phyloP scores from a whole-genome alignment of 1,140 invertebrate species.

The Euura saliciscinereae region DNA sequence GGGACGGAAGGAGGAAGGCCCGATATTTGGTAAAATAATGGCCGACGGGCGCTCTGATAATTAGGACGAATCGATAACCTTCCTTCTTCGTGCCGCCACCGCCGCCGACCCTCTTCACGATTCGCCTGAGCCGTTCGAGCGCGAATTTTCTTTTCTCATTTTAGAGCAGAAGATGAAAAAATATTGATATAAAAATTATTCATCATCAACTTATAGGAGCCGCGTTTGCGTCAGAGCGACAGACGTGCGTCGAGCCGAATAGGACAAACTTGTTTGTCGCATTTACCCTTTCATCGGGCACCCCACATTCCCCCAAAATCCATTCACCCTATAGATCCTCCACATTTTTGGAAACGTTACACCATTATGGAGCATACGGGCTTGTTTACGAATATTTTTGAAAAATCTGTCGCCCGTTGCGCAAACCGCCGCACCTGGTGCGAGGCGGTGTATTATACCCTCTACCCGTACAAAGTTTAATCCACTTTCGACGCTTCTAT shows the following conservation, averaged over 20 bases:
- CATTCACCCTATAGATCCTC: slow-evolving; percentile 36
- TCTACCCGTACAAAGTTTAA: no score
- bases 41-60: neutral
- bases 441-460: neutral
- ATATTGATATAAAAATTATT: no score
- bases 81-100: neutral
- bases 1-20: neutral
- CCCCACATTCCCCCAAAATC: slow-evolving; percentile 26
- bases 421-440: slow-evolving; percentile 6
- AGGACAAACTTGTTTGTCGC: neutral
- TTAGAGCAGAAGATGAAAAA: no score
- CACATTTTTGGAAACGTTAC: slow-evolving; percentile 38
- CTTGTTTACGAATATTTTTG: slow-evolving; percentile 56
- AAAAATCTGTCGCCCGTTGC: slow-evolving; percentile 49
- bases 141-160: no score
- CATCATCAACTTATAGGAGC: no score
- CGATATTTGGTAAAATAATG: slow-evolving; percentile 1
- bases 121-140: neutral
- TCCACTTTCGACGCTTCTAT: no score
- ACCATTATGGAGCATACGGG: slow-evolving; percentile 49
- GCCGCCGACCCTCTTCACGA: neutral
- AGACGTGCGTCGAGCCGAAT: neutral
- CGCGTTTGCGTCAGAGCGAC: no score
- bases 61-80: slow-evolving; percentile 6
- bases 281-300: slow-evolving; percentile 13